These are phyloP conservation scores for Pseudomyrmex dendroicus DNA, from an alignment of 1,140 invertebrate species.

Conservation along the genomic window DNA sequence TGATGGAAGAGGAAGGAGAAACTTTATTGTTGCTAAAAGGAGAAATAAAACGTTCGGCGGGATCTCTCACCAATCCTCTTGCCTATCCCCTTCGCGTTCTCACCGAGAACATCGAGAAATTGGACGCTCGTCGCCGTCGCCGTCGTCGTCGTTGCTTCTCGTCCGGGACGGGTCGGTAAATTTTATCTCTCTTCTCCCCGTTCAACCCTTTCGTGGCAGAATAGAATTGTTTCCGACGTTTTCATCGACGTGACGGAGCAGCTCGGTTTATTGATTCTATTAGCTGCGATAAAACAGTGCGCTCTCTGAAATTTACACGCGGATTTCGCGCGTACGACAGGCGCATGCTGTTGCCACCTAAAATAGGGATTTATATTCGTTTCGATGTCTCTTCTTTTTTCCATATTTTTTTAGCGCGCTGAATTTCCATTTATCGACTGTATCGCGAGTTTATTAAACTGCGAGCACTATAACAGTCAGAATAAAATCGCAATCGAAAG, in stretches of 20 bases:
- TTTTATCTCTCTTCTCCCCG: not conserved
- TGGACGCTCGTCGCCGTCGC: not conserved
- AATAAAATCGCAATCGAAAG: not conserved
- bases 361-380: constrained; percentile 50
- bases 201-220: constrained; percentile 11
- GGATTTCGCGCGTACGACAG: constrained; percentile 29
- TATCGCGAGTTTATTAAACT: constrained; percentile 30
- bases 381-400: not conserved
- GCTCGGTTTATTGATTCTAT: constrained; percentile 57
- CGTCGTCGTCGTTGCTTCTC: no score
- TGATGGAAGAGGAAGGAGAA: not conserved
- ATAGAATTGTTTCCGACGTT: constrained; percentile 38
- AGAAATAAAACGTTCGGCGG: constrained; percentile 45
- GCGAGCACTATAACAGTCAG: not conserved
- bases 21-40: constrained; percentile 55
- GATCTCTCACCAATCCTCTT: not conserved
- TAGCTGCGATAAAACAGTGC: constrained; percentile 49
- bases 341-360: constrained; percentile 29
- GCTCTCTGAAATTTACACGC: constrained; percentile 41
- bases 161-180: constrained; percentile 4
- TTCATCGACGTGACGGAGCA: constrained; percentile 24
- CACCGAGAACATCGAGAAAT: constrained; percentile 14
- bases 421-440: constrained; percentile 17
- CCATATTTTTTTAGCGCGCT: not conserved
- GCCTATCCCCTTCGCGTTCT: not conserved